phyloP scores from a whole-genome alignment of 1,140 invertebrate genomes.

The Tribolium castaneum region DNA sequence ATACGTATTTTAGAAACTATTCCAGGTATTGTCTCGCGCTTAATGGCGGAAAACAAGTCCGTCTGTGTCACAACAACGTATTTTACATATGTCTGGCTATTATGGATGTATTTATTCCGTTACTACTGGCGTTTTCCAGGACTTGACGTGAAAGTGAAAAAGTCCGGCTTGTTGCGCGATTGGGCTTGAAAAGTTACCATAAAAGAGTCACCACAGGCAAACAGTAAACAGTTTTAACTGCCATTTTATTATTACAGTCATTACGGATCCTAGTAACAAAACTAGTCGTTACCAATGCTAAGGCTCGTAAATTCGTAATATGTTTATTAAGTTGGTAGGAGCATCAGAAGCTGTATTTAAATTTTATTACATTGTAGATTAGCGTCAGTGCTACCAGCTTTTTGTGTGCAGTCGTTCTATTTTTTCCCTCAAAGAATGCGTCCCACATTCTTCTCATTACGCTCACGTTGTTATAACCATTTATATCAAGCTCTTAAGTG shows the following conservation, averaged over 20 bases:
- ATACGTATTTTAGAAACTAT: conserved; percentile 40
- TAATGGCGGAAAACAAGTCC: conserved; percentile 37
- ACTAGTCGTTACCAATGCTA: neutral
- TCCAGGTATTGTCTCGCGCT: conserved; percentile 32
- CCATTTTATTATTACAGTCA: neutral
- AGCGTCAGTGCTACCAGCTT: neutral
- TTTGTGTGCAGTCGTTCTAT: too few species aligned
- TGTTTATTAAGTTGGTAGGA: neutral
- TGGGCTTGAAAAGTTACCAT: neutral
- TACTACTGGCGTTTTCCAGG: conserved; percentile 6
- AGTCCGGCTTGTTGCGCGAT: neutral
- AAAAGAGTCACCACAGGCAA: neutral
- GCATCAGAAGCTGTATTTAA: neutral
- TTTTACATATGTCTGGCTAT: conserved; percentile 39
- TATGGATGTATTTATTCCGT: conserved; percentile 31
- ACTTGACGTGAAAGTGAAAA: neutral
- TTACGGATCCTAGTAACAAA: neutral
- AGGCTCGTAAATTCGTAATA: neutral
- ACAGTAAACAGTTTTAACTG: neutral
- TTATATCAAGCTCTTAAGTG: neutral
- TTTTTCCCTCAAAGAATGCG: neutral
- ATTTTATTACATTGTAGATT: neutral
- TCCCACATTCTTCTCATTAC: neutral
- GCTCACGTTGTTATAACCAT: neutral
- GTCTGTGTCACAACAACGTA: conserved; percentile 39